Evolutionary conservation across 2,113 vertebrate genomes (phyloP).

Genomic region (Sceloporus undulatus): DNA sequence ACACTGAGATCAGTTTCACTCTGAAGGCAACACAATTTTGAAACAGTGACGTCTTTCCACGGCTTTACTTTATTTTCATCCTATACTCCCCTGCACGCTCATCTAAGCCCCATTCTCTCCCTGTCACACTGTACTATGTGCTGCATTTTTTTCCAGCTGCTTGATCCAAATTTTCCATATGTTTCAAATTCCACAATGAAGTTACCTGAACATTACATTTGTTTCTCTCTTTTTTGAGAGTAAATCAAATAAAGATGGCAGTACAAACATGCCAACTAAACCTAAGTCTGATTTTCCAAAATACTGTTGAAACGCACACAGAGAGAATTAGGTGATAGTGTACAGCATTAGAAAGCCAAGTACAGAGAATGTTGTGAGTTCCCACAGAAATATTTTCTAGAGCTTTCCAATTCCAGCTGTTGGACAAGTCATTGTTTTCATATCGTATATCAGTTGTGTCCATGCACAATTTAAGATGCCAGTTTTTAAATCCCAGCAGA

Average conservation of each 20-base stretch:
- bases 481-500: neutral
- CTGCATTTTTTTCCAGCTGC: neutral
- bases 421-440: neutral
- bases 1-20: neutral
- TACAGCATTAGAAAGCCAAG: neutral
- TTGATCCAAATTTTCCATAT: conserved; percentile 8
- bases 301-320: conserved; percentile 5
- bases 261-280: neutral
- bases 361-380: conserved; percentile 16
- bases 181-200: conserved; percentile 27
- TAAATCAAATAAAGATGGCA: neutral
- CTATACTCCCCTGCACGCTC: neutral
- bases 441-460: neutral
- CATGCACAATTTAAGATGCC: neutral
- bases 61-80: neutral
- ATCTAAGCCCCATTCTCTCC: neutral
- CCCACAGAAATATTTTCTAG: neutral
- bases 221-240: neutral
- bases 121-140: neutral
- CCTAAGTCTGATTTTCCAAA: conserved; percentile 33
- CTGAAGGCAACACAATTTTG: neutral
- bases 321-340: neutral
- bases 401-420: neutral
- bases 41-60: neutral
- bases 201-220: neutral